Percentiles rank a stretch among this genome's conserved stretches.
These are phyloP conservation scores for Denticeps clupeoides DNA, from an alignment of 2,797 vertebrate genomes.

Conservation along the genomic window DNA sequence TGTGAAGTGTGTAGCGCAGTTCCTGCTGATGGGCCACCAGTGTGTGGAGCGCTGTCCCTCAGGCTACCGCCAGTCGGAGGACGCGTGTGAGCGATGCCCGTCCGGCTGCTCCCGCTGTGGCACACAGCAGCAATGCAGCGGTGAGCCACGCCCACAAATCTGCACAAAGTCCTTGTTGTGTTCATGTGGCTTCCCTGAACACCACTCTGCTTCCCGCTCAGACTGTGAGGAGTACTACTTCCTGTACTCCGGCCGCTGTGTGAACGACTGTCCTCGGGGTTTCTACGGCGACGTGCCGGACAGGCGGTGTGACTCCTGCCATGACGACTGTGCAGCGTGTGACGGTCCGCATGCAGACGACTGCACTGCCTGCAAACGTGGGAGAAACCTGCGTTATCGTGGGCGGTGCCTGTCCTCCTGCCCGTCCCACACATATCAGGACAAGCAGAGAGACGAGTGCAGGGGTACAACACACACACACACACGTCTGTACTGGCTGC, in stretches of 20 bases:
- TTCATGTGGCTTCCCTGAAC: no score
- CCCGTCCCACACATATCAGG: constrained; percentile 52
- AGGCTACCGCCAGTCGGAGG: constrained; percentile 51
- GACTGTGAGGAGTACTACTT: constrained; percentile 48
- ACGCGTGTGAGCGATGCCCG: constrained; percentile 67
- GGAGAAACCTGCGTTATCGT: constrained; percentile 26
- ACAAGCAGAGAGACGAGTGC: constrained; percentile 39
- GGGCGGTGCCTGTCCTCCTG: constrained; percentile 54
- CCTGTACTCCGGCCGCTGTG: constrained; percentile 44
- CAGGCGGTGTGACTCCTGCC: constrained; percentile 50
- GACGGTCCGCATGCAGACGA: constrained; percentile 47
- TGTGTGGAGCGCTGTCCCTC: constrained; percentile 65
- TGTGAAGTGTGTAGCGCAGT: constrained; percentile 56
- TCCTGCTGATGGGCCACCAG: constrained; percentile 49
- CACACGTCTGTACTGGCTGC: not conserved
- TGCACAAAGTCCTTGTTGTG: not conserved
- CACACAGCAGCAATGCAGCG: constrained; percentile 60
- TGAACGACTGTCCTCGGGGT: constrained; percentile 45
- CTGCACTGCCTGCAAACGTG: constrained; percentile 46
- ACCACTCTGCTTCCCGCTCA: constrained; percentile 27
- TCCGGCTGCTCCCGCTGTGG: constrained; percentile 65
- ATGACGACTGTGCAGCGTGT: constrained; percentile 51
- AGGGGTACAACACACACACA: constrained; percentile 38
- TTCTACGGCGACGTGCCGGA: constrained; percentile 41
- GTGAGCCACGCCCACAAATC: constrained; percentile 44